Evolutionary conservation across 2,113 vertebrate genomes (phyloP).

Genomic region (Lates calcarifer): DNA sequence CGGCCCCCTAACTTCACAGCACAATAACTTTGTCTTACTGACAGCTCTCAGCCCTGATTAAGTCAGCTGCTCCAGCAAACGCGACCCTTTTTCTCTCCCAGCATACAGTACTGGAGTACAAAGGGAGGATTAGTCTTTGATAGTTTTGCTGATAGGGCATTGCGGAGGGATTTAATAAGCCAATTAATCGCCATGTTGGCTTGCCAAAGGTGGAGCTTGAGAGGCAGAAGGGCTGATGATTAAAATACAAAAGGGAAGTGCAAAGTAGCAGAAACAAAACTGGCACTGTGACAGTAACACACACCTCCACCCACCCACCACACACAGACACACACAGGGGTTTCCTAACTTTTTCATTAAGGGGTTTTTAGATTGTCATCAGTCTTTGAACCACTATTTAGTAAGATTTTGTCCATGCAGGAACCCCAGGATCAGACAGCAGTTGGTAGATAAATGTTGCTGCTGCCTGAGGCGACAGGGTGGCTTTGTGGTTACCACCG

Average conservation of each 20-base stretch:
- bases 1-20: constrained; percentile 1
- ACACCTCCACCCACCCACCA: constrained; percentile 4
- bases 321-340: constrained; percentile 21
- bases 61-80: constrained; percentile 45
- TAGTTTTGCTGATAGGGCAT: constrained; percentile 79
- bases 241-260: constrained; percentile 70
- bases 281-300: constrained; percentile 37
- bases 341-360: constrained; percentile 46
- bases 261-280: constrained; percentile 57
- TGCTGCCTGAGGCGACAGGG: constrained; percentile 8
- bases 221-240: constrained; percentile 65
- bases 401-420: constrained; percentile 20
- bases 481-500: constrained; percentile 9
- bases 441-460: constrained; percentile 14
- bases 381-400: constrained; percentile 10
- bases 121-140: constrained; percentile 77
- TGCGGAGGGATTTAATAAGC: constrained; percentile 78
- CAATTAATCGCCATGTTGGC: constrained; percentile 77
- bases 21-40: constrained; percentile 44
- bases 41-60: constrained; percentile 50
- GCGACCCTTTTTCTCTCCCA: constrained; percentile 10
- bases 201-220: constrained; percentile 75
- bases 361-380: constrained; percentile 17
- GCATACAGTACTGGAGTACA: constrained; percentile 57
- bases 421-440: constrained; percentile 1